Conservation (phyloP, 2,888 invertebrate genomes). For the Galeruca laticollis region DNA sequence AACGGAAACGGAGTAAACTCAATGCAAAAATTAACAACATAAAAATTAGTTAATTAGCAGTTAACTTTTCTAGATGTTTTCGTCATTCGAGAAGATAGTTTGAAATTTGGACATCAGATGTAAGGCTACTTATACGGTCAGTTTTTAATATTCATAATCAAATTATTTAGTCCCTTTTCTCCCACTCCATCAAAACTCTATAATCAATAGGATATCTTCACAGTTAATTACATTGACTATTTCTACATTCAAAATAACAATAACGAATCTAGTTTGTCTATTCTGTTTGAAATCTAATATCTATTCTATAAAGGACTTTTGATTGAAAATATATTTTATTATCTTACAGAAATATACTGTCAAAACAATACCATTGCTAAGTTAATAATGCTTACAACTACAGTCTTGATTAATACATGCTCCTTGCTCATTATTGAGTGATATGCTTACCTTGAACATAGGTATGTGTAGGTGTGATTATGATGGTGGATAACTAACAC, state of each 20-base stretch:
- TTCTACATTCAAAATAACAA: neutral
- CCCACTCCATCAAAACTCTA: too few species aligned
- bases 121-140: too few species aligned
- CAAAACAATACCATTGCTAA: conserved; percentile 2
- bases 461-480: conserved; percentile 26
- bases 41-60: too few species aligned
- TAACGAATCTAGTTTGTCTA: neutral
- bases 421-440: conserved; percentile 2
- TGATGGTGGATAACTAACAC: neutral
- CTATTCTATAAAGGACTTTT: neutral
- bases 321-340: neutral
- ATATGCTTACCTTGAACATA: conserved; percentile 27
- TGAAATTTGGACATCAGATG: too few species aligned
- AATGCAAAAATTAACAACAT: too few species aligned
- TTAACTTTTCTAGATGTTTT: too few species aligned
- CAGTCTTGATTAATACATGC: conserved; percentile 12
- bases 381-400: neutral
- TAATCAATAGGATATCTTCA: too few species aligned
- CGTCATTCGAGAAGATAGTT: too few species aligned
- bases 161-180: too few species aligned
- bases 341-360: neutral
- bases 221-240: too few species aligned
- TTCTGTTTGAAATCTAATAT: neutral
- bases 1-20: too few species aligned
- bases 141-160: too few species aligned